Evolutionary conservation across 2,888 invertebrate genomes (phyloP).

Genomic region (Acleris emargana): DNA sequence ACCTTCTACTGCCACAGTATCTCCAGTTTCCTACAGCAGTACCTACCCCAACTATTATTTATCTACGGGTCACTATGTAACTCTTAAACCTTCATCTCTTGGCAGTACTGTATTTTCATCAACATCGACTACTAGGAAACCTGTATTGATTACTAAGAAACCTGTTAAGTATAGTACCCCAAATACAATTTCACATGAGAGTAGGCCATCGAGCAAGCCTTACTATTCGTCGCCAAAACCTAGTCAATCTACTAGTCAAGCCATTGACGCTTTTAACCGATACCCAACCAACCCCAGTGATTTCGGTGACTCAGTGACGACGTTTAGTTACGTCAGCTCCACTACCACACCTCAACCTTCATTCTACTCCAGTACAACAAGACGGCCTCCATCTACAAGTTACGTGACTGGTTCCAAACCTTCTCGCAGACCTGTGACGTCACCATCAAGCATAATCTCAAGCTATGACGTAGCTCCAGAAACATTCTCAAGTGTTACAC

Average conservation of each 20-base stretch:
- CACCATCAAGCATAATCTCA: slow-evolving; percentile 52
- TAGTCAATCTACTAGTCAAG: slow-evolving; percentile 75
- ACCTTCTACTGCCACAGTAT: slow-evolving; percentile 52
- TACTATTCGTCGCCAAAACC: slow-evolving; percentile 66
- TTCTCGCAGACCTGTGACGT: slow-evolving; percentile 75
- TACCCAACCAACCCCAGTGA: slow-evolving; percentile 73
- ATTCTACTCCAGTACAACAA: slow-evolving; percentile 55
- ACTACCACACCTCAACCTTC: slow-evolving; percentile 63
- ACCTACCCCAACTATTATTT: slow-evolving; percentile 60
- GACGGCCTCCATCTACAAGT: slow-evolving; percentile 73
- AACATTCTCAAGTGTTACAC: slow-evolving; percentile 75
- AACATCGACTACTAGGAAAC: slow-evolving; percentile 49
- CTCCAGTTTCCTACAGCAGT: slow-evolving; percentile 63
- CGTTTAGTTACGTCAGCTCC: slow-evolving; percentile 70
- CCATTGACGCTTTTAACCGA: slow-evolving; percentile 72
- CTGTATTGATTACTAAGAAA: slow-evolving; percentile 53
- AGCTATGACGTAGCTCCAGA: slow-evolving; percentile 67
- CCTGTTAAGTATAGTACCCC: slow-evolving; percentile 62
- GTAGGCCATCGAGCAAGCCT: slow-evolving; percentile 54
- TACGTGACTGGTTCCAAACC: slow-evolving; percentile 76
- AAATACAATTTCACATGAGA: slow-evolving; percentile 60
- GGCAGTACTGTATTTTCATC: slow-evolving; percentile 37
- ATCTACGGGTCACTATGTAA: slow-evolving; percentile 74
- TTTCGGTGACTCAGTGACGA: slow-evolving; percentile 69
- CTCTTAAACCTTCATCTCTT: slow-evolving; percentile 65